A percentile compares a stretch with the other conserved stretches of the same genome.
phyloP scores from a whole-genome alignment of 2,888 invertebrate species.

The Dicyrtomina minuta region DNA sequence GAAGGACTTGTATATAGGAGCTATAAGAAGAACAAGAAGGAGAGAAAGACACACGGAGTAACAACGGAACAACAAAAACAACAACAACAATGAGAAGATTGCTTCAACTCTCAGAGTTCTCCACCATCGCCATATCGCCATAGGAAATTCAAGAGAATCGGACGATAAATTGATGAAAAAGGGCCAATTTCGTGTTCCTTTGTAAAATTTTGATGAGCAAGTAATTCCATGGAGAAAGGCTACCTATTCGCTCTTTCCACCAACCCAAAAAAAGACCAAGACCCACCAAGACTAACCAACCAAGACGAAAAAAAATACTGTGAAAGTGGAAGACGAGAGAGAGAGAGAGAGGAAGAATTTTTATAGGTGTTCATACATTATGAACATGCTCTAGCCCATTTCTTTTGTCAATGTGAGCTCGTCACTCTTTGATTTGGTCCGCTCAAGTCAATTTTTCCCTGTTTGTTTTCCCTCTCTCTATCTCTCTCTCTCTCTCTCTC shows the following conservation, averaged over 20 bases:
- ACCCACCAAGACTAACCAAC: no score
- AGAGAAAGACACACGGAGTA: background rate
- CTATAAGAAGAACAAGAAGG: no score
- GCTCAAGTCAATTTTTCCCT: constrained; percentile 20
- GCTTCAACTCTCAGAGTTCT: constrained; percentile 19
- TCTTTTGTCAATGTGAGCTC: constrained; percentile 54
- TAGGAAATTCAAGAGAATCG: constrained; percentile 51
- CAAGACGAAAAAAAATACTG: no score
- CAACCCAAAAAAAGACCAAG: no score
- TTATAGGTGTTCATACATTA: constrained; percentile 49
- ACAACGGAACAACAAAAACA: constrained; percentile 10
- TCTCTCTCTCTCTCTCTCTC: no score
- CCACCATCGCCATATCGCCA: no score
- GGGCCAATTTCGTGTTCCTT: constrained; percentile 53
- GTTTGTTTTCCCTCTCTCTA: no score
- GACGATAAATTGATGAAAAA: constrained; percentile 55
- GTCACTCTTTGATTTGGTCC: constrained; percentile 54
- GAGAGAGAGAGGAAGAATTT: constrained; percentile 25
- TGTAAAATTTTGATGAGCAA: constrained; percentile 53
- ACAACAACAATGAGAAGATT: constrained; percentile 33
- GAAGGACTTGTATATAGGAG: background rate
- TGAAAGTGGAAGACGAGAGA: background rate
- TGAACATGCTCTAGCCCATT: constrained; percentile 51
- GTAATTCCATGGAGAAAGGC: constrained; percentile 50
- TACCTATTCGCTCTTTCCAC: no score